Evolutionary conservation across 1,140 invertebrate species (phyloP).

Genomic region (Paraescarpia echinospica): DNA sequence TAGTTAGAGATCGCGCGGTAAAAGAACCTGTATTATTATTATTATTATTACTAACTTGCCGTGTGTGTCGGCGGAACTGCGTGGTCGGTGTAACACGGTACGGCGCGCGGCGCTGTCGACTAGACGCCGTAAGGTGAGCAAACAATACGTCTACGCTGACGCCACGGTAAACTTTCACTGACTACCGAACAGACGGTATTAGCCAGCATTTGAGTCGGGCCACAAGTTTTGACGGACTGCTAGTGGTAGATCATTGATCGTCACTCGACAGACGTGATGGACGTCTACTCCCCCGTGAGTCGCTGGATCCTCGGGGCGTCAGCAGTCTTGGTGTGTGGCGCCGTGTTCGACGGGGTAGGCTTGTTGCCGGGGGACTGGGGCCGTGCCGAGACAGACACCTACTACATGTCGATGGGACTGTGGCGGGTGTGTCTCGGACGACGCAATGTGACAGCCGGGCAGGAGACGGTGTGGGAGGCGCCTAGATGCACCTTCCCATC

Average conservation of each 20-base stretch:
- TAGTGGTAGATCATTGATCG: background rate
- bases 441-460: background rate
- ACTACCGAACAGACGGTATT: background rate
- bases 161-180: background rate
- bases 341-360: background rate
- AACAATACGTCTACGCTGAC: background rate
- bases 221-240: background rate
- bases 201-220: background rate
- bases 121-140: background rate
- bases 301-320: background rate
- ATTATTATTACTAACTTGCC: too few relatives aligned
- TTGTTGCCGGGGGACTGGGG: background rate
- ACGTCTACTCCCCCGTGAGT: background rate
- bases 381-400: background rate
- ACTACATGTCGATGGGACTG: background rate
- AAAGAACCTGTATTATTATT: too few relatives aligned
- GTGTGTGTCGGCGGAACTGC: background rate
- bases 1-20: too few relatives aligned
- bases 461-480: background rate
- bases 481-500: background rate
- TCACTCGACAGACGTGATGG: background rate
- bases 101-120: background rate
- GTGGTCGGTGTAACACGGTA: background rate
- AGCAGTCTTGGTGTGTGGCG: background rate
- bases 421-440: background rate